Evolutionary conservation across 2,113 vertebrate species (phyloP).

Genomic region (Onychorhynchus coronatus): DNA sequence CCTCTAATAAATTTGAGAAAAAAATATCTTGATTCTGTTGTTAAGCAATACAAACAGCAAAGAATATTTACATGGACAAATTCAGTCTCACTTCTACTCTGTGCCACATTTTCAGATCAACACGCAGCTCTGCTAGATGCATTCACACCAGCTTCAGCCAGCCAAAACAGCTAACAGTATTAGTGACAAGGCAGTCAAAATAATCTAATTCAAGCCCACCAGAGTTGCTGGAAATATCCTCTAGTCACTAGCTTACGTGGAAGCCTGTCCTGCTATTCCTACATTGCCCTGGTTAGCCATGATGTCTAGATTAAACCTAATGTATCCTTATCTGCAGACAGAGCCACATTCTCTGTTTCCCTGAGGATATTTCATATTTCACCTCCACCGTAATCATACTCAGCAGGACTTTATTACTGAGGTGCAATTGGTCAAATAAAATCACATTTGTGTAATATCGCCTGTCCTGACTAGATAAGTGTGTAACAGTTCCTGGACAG

Average conservation of each 20-base stretch:
- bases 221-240: neutral
- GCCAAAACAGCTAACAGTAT: neutral
- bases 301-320: neutral
- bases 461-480: neutral
- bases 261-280: neutral
- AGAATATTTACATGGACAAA: neutral
- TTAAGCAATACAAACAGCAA: neutral
- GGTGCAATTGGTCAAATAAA: neutral
- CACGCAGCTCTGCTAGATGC: fast-evolving
- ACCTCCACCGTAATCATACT: neutral
- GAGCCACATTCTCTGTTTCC: neutral
- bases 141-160: neutral
- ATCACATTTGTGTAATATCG: neutral
- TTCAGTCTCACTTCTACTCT: neutral
- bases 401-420: neutral
- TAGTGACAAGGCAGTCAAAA: neutral
- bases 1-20: neutral
- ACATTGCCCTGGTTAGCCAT: neutral
- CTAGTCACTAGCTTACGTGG: neutral
- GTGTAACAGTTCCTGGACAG: neutral
- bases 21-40: neutral
- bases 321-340: neutral
- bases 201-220: neutral
- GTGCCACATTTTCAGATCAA: neutral
- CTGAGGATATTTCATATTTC: neutral